These are phyloP conservation scores for Cerceris ruficornis DNA, from an alignment of 2,888 invertebrate genomes.

Conservation along the genomic window DNA sequence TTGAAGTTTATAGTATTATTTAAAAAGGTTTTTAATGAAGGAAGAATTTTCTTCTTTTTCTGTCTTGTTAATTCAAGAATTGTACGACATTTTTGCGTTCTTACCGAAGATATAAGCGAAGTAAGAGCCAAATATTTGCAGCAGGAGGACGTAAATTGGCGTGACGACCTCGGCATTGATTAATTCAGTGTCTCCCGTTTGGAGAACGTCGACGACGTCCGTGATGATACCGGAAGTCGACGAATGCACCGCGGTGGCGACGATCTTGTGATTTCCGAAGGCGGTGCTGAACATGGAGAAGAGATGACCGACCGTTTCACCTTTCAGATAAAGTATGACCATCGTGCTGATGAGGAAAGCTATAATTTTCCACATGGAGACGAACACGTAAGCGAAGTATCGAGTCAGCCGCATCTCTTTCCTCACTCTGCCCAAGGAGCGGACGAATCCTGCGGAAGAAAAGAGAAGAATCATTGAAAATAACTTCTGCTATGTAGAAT, in stretches of 20 bases:
- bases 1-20: too few relatives aligned
- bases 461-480: background rate
- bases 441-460: constrained; percentile 82
- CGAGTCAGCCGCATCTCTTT: constrained; percentile 90
- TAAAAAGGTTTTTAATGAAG: too few relatives aligned
- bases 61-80: too few relatives aligned
- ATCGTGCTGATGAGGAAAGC: constrained; percentile 90
- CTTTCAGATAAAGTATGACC: constrained; percentile 88
- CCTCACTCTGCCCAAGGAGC: constrained; percentile 89
- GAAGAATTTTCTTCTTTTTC: too few relatives aligned
- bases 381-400: constrained; percentile 94
- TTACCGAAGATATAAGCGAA: constrained; percentile 93
- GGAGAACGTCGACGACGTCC: constrained; percentile 89
- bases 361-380: constrained; percentile 95
- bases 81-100: constrained; percentile 10
- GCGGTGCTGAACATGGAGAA: constrained; percentile 89
- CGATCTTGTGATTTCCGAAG: constrained; percentile 90
- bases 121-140: constrained; percentile 92
- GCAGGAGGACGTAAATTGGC: constrained; percentile 89
- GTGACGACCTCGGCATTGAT: constrained; percentile 88
- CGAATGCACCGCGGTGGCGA: constrained; percentile 87
- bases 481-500: too few relatives aligned
- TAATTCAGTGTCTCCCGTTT: constrained; percentile 89
- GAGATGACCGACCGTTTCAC: constrained; percentile 89
- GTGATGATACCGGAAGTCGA: constrained; percentile 78